These are phyloP conservation scores for Ephialtes manifestator DNA, from an alignment of 2,888 invertebrate species.

Conservation along the genomic window DNA sequence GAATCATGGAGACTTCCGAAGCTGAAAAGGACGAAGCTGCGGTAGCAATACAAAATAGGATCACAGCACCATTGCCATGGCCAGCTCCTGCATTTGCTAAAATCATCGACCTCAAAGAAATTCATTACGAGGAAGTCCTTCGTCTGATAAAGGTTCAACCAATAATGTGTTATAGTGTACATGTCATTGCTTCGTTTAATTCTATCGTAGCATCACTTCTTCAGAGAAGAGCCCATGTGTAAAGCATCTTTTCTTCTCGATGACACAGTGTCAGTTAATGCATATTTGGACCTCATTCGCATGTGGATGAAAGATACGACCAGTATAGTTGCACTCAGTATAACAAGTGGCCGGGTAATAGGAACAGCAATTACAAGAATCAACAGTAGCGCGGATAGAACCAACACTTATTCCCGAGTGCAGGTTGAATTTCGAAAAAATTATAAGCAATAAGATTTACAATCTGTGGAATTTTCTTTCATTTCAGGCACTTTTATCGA, in stretches of 20 bases:
- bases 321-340: slow-evolving; percentile 80
- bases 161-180: slow-evolving; percentile 15
- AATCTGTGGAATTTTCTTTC: too few species aligned
- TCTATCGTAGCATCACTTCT: slow-evolving; percentile 77
- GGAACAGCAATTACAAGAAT: slow-evolving; percentile 77
- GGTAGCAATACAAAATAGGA: slow-evolving; percentile 71
- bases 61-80: slow-evolving; percentile 78
- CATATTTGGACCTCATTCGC: slow-evolving; percentile 74
- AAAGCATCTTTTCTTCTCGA: slow-evolving; percentile 72
- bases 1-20: slow-evolving; percentile 44
- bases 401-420: slow-evolving; percentile 76
- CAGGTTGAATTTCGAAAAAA: slow-evolving; percentile 70
- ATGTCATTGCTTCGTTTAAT: slow-evolving; percentile 20
- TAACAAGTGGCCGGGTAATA: slow-evolving; percentile 77
- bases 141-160: slow-evolving; percentile 79
- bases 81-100: slow-evolving; percentile 71
- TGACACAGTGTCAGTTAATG: slow-evolving; percentile 75
- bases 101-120: slow-evolving; percentile 78
- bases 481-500: too few species aligned
- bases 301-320: slow-evolving; percentile 80
- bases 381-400: slow-evolving; percentile 74
- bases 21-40: slow-evolving; percentile 66
- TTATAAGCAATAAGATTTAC: not conserved
- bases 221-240: slow-evolving; percentile 80
- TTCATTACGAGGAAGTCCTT: slow-evolving; percentile 77